These are phyloP conservation scores for Lepilemur septentrionalis DNA, from an alignment of 2,797 vertebrate genomes.

Conservation along the genomic window DNA sequence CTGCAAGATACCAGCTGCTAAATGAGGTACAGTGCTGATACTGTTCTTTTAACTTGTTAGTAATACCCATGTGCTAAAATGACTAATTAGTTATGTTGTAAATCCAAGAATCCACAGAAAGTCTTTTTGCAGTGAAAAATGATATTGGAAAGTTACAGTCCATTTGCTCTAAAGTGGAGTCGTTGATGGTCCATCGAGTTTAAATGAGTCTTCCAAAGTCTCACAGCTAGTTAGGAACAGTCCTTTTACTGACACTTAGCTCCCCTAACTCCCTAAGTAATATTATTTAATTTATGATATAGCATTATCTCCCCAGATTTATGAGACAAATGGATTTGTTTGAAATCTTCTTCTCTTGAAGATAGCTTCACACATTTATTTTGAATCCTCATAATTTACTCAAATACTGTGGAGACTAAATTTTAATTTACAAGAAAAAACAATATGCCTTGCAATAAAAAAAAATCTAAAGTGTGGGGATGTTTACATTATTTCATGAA, in stretches of 20 bases:
- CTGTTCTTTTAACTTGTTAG: constrained; percentile 30
- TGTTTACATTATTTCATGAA: background rate
- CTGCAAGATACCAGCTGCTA: background rate
- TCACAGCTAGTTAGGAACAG: background rate
- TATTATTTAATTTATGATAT: background rate
- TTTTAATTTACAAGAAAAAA: background rate
- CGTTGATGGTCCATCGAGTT: background rate
- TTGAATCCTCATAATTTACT: background rate
- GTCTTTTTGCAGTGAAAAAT: background rate
- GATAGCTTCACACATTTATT: background rate
- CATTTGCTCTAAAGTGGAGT: background rate
- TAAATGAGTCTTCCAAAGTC: background rate
- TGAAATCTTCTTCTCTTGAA: background rate
- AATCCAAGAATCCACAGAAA: constrained; percentile 27
- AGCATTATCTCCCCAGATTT: background rate
- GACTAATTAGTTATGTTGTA: background rate
- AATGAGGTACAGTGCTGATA: constrained; percentile 3
- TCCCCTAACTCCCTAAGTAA: background rate
- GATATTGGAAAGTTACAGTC: background rate
- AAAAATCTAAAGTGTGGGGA: background rate
- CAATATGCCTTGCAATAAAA: background rate
- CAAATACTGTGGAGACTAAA: background rate
- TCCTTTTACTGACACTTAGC: background rate
- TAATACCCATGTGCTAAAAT: background rate
- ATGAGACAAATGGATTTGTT: background rate